phyloP scores from a whole-genome alignment of 2,113 vertebrate genomes.

The Brachyhypopomus occidentalis region DNA sequence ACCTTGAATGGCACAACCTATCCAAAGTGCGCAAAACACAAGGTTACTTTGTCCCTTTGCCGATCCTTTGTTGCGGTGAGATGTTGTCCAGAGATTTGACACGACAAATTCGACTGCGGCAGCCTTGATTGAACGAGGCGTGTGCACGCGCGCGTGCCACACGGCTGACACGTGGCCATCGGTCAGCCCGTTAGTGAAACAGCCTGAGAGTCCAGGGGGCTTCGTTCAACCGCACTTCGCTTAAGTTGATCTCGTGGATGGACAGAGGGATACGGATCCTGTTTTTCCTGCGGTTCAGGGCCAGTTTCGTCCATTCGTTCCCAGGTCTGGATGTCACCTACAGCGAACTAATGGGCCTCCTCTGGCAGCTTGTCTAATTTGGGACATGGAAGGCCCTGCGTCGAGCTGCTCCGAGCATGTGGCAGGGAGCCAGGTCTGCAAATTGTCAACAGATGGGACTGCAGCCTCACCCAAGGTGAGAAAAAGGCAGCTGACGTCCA shows the following conservation, averaged over 20 bases:
- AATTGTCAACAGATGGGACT: constrained; percentile 55
- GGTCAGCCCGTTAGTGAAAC: neutral
- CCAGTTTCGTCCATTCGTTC: constrained; percentile 28
- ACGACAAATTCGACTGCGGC: constrained; percentile 33
- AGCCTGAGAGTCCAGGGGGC: neutral
- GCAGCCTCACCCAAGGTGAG: constrained; percentile 38
- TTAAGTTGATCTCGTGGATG: constrained; percentile 31
- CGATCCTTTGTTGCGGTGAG: constrained; percentile 12
- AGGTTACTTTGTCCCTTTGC: constrained; percentile 31
- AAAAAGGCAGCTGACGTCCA: constrained; percentile 51
- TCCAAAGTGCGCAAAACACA: constrained; percentile 9
- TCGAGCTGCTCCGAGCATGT: constrained; percentile 30
- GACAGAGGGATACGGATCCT: neutral
- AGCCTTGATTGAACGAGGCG: neutral
- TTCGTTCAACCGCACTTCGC: neutral
- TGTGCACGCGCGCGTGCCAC: constrained; percentile 9
- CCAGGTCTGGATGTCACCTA: constrained; percentile 37
- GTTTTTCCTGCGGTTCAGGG: constrained; percentile 26
- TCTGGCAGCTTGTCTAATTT: constrained; percentile 33
- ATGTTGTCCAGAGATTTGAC: constrained; percentile 25
- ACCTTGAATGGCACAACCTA: constrained; percentile 46
- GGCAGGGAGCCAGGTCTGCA: constrained; percentile 35
- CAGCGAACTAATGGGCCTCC: constrained; percentile 42
- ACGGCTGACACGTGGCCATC: neutral
- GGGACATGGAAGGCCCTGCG: neutral